A percentile compares a stretch with the other conserved stretches of the same genome.
phyloP scores from a whole-genome alignment of 92 coral and sea anemone species.

The Bergia sp. region DNA sequence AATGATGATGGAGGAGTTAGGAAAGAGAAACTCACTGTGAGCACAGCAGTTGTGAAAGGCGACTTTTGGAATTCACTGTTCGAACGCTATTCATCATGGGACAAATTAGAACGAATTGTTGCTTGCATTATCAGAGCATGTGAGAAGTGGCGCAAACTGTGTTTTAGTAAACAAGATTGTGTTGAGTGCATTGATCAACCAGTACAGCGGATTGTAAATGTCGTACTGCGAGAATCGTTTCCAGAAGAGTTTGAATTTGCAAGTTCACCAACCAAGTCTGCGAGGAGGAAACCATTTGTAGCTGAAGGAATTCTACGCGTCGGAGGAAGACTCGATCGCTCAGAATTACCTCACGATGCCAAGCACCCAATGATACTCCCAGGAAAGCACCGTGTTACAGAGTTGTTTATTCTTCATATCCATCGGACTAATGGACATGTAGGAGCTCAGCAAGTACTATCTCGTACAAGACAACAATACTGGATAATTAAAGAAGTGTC shows the following conservation, averaged over 20 bases:
- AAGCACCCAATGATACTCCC: too few relatives aligned
- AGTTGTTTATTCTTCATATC: too few relatives aligned
- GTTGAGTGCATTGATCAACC: too few relatives aligned
- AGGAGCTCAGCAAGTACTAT: too few relatives aligned
- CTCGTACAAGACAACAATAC: too few relatives aligned
- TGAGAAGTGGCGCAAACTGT: conserved; percentile 4
- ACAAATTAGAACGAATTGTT: conserved; percentile 49
- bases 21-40: too few relatives aligned
- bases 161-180: background rate
- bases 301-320: conserved; percentile 51
- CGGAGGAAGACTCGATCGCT: conserved; percentile 43
- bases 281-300: conserved; percentile 37
- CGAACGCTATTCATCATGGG: conserved; percentile 61
- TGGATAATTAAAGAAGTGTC: too few relatives aligned
- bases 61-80: conserved; percentile 58
- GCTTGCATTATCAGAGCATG: conserved; percentile 1
- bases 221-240: too few relatives aligned
- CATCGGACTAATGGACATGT: too few relatives aligned
- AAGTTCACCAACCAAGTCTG: background rate
- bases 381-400: too few relatives aligned
- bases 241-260: background rate
- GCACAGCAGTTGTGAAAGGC: conserved; percentile 32
- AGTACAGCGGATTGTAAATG: too few relatives aligned
- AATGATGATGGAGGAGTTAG: conserved; percentile 47
- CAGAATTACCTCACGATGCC: too few relatives aligned